Evolutionary conservation across 2,888 invertebrate genomes (phyloP).

Genomic region (Polydesmus complanatus): DNA sequence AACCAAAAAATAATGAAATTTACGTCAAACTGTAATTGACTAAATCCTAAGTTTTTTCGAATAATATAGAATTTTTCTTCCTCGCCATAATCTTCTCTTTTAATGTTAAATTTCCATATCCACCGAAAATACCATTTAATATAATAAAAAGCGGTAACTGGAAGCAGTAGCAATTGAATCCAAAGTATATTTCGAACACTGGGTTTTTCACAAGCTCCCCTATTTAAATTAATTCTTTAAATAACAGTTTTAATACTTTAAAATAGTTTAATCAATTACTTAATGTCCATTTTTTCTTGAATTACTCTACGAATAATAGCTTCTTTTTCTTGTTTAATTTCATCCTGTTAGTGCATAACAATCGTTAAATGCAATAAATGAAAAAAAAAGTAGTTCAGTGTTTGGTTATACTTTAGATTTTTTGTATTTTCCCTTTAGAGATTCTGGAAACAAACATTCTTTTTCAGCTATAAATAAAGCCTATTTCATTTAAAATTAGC

Average conservation of each 20-base stretch:
- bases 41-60: constrained; percentile 53
- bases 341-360: constrained; percentile 31
- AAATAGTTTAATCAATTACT: constrained; percentile 1
- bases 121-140: constrained; percentile 61
- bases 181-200: constrained; percentile 60
- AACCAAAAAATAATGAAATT: constrained; percentile 22
- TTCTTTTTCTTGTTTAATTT: constrained; percentile 60
- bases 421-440: constrained; percentile 29
- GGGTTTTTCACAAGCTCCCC: constrained; percentile 82
- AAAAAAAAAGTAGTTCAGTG: no score
- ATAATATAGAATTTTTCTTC: constrained; percentile 77
- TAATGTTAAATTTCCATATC: constrained; percentile 64
- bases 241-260: background rate
- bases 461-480: constrained; percentile 49
- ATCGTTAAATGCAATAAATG: no score
- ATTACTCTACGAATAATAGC: constrained; percentile 63
- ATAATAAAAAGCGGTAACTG: constrained; percentile 56
- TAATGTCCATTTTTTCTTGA: constrained; percentile 84
- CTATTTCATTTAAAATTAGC: constrained; percentile 36
- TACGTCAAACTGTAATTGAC: constrained; percentile 39
- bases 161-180: constrained; percentile 65
- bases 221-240: constrained; percentile 21
- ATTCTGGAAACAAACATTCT: constrained; percentile 39
- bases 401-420: constrained; percentile 30
- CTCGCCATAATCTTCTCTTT: constrained; percentile 58